A percentile compares a stretch with the other conserved stretches of the same genome.
phyloP scores from a whole-genome alignment of 2,113 vertebrate species.

The Nasalis larvatus region DNA sequence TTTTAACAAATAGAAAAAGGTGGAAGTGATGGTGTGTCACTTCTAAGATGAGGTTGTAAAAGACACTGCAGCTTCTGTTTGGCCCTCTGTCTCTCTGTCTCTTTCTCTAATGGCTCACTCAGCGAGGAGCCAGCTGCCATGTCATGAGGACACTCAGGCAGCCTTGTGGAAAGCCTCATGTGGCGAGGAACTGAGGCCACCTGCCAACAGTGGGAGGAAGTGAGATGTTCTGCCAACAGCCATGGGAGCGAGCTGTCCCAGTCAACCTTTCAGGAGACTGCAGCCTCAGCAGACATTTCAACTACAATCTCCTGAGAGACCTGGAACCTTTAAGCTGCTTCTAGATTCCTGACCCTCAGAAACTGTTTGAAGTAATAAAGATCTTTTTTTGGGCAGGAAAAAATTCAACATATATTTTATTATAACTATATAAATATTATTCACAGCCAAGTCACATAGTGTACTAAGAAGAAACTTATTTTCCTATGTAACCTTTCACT shows the following conservation, averaged over 20 bases:
- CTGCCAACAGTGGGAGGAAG: neutral
- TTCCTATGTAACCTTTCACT: constrained; percentile 32
- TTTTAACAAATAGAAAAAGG: neutral
- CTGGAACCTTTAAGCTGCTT: neutral
- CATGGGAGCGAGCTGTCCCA: neutral
- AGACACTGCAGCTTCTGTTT: neutral
- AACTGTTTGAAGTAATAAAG: constrained; percentile 30
- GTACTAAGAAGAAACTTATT: constrained; percentile 4
- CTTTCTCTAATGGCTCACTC: neutral
- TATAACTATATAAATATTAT: neutral
- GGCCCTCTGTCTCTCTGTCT: neutral
- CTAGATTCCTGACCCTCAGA: neutral
- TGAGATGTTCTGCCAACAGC: neutral
- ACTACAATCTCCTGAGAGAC: neutral
- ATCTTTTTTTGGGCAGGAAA: neutral
- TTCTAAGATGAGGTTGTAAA: neutral
- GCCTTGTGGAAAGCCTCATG: neutral
- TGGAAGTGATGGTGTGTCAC: neutral
- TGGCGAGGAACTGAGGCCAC: neutral
- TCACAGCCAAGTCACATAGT: constrained; percentile 37
- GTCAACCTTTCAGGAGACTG: neutral
- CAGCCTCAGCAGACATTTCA: neutral
- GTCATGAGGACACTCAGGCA: neutral
- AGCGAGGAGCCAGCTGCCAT: neutral
- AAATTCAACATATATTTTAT: constrained; percentile 34